These are phyloP conservation scores for Thalpophila matura DNA, from an alignment of 2,888 invertebrate genomes.

Conservation along the genomic window DNA sequence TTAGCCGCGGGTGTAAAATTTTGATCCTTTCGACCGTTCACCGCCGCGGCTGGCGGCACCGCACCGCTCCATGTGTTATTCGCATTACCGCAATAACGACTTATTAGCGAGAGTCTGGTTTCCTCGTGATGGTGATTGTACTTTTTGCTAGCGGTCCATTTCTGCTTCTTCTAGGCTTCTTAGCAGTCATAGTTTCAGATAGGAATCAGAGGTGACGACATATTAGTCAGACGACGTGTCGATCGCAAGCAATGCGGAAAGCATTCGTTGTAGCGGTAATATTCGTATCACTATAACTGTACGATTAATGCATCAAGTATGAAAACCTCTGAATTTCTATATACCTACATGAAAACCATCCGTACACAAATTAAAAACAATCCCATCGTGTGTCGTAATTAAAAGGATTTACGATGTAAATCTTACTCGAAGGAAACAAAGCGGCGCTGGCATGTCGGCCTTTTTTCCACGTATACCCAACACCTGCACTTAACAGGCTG, in stretches of 20 bases:
- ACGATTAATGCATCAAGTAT: not conserved
- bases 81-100: no score
- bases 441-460: slow-evolving; percentile 38
- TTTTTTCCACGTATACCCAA: slow-evolving; percentile 66
- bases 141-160: no score
- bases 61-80: no score
- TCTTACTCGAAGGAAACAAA: slow-evolving; percentile 63
- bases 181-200: no score
- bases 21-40: no score
- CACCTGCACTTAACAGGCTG: slow-evolving; percentile 83
- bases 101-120: no score
- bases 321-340: slow-evolving; percentile 7
- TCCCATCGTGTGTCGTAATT: slow-evolving; percentile 58
- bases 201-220: no score
- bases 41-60: no score
- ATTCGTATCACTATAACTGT: not conserved
- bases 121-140: no score
- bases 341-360: not conserved
- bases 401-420: slow-evolving; percentile 65
- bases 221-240: no score
- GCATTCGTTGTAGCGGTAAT: not conserved
- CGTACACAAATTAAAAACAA: slow-evolving; percentile 45
- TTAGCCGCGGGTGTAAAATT: no score
- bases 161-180: no score
- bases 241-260: not conserved